A percentile compares a stretch with the other conserved stretches of the same genome.
phyloP scores from a whole-genome alignment of 2,797 vertebrate genomes.

The Megaceryle alcyon region DNA sequence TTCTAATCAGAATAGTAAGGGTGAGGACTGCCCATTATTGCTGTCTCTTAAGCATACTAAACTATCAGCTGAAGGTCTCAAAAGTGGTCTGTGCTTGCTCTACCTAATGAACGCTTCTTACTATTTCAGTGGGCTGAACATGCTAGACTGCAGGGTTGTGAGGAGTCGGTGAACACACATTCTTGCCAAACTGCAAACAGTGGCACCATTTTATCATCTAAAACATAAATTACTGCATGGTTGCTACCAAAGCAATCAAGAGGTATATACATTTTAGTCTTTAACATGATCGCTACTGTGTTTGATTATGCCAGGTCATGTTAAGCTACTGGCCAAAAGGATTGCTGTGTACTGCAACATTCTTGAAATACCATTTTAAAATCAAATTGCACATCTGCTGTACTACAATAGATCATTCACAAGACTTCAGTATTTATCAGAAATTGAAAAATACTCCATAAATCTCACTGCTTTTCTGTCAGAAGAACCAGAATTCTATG shows the following conservation, averaged over 20 bases:
- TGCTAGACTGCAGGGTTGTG: background rate
- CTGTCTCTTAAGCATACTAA: background rate
- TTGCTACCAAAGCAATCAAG: background rate
- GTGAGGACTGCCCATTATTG: background rate
- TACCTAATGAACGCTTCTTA: background rate
- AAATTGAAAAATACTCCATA: background rate
- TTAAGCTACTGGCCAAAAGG: background rate
- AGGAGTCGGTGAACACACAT: background rate
- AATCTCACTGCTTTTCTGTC: background rate
- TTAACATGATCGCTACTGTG: background rate
- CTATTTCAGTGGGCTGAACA: background rate
- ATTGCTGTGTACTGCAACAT: background rate
- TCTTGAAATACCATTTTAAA: background rate
- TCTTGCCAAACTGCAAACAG: background rate
- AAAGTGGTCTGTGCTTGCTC: background rate
- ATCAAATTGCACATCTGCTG: background rate
- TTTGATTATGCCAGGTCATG: background rate
- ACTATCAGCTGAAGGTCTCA: background rate
- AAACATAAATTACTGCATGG: background rate
- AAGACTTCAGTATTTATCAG: background rate
- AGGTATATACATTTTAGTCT: background rate
- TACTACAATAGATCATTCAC: background rate
- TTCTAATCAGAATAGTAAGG: background rate
- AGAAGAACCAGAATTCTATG: background rate
- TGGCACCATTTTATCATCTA: background rate